phyloP scores from a whole-genome alignment of 1,140 invertebrate genomes.

The Dinothrombium tinctorium region DNA sequence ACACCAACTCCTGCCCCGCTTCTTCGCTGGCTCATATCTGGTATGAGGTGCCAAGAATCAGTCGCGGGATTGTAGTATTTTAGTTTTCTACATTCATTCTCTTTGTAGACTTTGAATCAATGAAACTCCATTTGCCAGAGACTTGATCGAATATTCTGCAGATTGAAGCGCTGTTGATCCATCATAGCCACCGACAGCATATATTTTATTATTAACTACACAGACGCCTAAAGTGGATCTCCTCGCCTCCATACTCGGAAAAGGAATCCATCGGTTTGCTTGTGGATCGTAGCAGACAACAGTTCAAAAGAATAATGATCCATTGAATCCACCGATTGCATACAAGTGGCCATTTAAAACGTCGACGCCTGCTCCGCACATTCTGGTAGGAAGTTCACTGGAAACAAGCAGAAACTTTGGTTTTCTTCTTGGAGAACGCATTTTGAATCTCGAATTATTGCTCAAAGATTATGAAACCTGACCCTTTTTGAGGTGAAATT shows the following conservation, averaged over 20 bases:
- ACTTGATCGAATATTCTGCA: constrained; percentile 42
- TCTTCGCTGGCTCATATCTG: constrained; percentile 58
- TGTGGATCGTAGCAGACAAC: constrained; percentile 64
- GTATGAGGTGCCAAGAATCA: constrained; percentile 53
- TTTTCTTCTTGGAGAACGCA: constrained; percentile 51
- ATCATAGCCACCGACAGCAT: constrained; percentile 78
- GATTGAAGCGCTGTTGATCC: constrained; percentile 49
- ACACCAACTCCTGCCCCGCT: constrained; percentile 54
- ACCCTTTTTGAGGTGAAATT: constrained; percentile 66
- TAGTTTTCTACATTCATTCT: constrained; percentile 77
- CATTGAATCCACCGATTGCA: constrained; percentile 80
- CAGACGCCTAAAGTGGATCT: constrained; percentile 78
- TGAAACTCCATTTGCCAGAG: constrained; percentile 34
- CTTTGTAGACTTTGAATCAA: constrained; percentile 43
- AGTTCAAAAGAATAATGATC: constrained; percentile 64
- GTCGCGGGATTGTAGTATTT: constrained; percentile 67
- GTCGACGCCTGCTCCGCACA: constrained; percentile 77
- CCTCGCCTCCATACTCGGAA: constrained; percentile 64
- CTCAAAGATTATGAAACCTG: background rate
- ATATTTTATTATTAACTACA: constrained; percentile 62
- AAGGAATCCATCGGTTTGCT: constrained; percentile 41
- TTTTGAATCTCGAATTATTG: constrained; percentile 50
- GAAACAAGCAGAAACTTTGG: constrained; percentile 71
- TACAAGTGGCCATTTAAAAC: constrained; percentile 89
- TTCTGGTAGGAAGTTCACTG: constrained; percentile 65